Evolutionary conservation across 1,140 invertebrate genomes (phyloP).

Genomic region (Drosophila melanogaster): Release_6_plus_ISO1_MT NT_033777.3:10730501-10731000

Average conservation of each 20-base stretch:
- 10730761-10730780: no score
- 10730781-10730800: no score
- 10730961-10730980: neutral
- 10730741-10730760: neutral
- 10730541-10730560: slow-evolving; percentile 41
- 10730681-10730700: slow-evolving; percentile 28
- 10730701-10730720: neutral
- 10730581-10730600: slow-evolving; percentile 60
- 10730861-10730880: no score
- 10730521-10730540: slow-evolving; percentile 31
- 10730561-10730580: slow-evolving; percentile 41
- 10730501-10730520: slow-evolving; percentile 48
- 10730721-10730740: neutral
- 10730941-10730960: neutral
- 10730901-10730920: no score
- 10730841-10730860: no score
- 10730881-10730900: no score
- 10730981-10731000: slow-evolving; percentile 20
- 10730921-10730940: neutral
- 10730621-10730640: slow-evolving; percentile 32
- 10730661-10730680: slow-evolving; percentile 24
- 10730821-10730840: no score
- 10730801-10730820: no score
- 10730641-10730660: slow-evolving; percentile 52
- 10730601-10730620: slow-evolving; percentile 68